These are phyloP conservation scores for Isaurus tuberculatus DNA, from an alignment of 92 coral and sea anemone species.

Conservation along the genomic window DNA sequence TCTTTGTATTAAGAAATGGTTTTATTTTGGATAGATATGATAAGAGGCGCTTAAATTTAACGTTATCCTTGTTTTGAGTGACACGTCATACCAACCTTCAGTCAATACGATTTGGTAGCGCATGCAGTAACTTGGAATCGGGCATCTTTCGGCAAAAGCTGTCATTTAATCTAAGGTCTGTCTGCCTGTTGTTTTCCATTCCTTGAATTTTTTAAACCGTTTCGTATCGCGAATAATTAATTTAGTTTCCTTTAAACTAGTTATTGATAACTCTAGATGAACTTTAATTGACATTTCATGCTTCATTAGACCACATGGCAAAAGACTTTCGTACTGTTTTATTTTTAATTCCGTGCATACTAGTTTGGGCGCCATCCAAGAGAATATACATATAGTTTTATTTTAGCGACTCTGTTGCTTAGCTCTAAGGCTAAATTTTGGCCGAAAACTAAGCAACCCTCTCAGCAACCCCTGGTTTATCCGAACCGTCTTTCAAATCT, in stretches of 20 bases:
- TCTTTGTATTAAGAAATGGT: neutral
- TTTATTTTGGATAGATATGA: neutral
- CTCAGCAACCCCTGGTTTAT: too few relatives aligned
- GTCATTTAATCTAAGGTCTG: neutral
- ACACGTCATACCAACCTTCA: slow-evolving; percentile 18
- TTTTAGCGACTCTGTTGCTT: too few relatives aligned
- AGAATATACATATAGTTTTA: too few relatives aligned
- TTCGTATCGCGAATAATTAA: neutral
- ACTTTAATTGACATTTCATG: neutral
- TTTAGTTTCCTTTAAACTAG: neutral
- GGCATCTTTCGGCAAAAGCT: neutral
- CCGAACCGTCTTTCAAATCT: too few relatives aligned
- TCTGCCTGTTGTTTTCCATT: neutral
- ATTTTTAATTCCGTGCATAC: too few relatives aligned
- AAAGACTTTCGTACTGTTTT: too few relatives aligned
- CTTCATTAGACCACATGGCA: neutral
- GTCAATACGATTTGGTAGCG: neutral
- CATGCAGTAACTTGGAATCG: slow-evolving; percentile 16
- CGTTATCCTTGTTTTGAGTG: neutral
- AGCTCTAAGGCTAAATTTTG: too few relatives aligned
- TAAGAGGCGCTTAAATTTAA: neutral
- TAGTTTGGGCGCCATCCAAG: too few relatives aligned
- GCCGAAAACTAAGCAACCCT: too few relatives aligned
- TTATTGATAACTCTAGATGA: neutral
- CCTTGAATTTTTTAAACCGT: neutral